Evolutionary conservation across 2,113 vertebrate species (phyloP), one percentile per base, ranked within the genome.

Genomic region (Tychaedon coryphoeus): DNA sequence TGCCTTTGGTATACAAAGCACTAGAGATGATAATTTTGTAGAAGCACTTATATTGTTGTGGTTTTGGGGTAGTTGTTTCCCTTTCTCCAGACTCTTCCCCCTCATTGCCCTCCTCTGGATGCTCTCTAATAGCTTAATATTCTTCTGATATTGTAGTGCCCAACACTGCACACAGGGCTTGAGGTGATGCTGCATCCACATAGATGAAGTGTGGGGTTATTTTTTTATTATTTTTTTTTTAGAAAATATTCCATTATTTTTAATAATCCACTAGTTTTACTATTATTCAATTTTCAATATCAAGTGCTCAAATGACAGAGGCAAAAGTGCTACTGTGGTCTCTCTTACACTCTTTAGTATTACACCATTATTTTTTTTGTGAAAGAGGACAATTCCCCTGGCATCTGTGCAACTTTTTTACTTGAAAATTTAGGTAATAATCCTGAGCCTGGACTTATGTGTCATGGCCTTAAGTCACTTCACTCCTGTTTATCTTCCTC

Each of bases 121-220:
- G 3, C 6, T 40, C 5, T 42, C 24, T 56, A 64, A 12, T 28
- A 40, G 40, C 8, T 54, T n/a, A 38, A 47, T 48, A 40, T 31
- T 54, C 57, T 74, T 48, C 15, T 57, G 15, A 40, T n/a, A 56
- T n/a, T 4, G 4, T 54, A 23, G 6, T 53, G 29, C 26, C 10
- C 57, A 54, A 38, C n/a, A 45, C 19, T n/a, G 12, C 29, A 66
- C 19, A 40, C 24, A 57, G 42, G 29, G 16, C 16, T 65, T 1
- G 0, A 56, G 15, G n/a, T 0, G 4, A 65, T 4, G 5, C 15
- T 57, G 29, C 12, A n/a, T 28, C 5, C 3, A 28, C 36, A 58
- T 5, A 64, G 18, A 45, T 36, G 12, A 34, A 28, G 15, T 29
- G 47, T 16, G 18, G 8, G 3, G 17, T 54, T 65, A n/a, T 24